Conservation (phyloP, 2,797 vertebrate genomes). For the Myotis daubentonii region DNA sequence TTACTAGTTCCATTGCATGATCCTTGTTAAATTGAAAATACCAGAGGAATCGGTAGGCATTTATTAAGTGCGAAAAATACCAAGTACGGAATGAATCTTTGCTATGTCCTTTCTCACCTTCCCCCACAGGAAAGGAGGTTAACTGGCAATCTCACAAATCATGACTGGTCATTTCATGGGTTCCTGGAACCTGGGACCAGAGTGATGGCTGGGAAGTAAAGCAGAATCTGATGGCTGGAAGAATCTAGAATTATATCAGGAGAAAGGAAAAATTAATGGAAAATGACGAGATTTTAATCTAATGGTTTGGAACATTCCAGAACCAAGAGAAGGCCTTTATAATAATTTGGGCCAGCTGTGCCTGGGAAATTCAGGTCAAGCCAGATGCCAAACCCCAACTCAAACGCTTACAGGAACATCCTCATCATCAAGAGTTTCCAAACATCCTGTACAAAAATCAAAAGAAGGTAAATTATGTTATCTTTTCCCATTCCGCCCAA, state of each 20-base stretch:
- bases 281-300: conserved; percentile 47
- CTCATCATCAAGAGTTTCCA: neutral
- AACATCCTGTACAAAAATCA: conserved; percentile 17
- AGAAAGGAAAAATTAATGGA: conserved; percentile 27
- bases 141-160: neutral
- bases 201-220: neutral
- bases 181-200: neutral
- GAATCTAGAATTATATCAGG: neutral
- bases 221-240: neutral
- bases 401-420: conserved; percentile 24
- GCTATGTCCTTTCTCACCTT: neutral
- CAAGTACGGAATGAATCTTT: neutral
- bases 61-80: neutral
- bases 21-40: conserved; percentile 14
- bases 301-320: conserved; percentile 20
- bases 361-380: conserved; percentile 31
- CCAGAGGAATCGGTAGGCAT: neutral
- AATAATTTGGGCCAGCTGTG: conserved; percentile 60
- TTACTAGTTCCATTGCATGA: neutral
- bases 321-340: conserved; percentile 44
- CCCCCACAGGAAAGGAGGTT: neutral
- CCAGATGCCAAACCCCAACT: conserved; percentile 49
- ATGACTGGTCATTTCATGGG: neutral
- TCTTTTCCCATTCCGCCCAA: neutral
- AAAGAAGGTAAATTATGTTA: neutral